These are phyloP conservation scores for Entomobrya proxima DNA, from an alignment of 2,888 invertebrate species.

Conservation along the genomic window DNA sequence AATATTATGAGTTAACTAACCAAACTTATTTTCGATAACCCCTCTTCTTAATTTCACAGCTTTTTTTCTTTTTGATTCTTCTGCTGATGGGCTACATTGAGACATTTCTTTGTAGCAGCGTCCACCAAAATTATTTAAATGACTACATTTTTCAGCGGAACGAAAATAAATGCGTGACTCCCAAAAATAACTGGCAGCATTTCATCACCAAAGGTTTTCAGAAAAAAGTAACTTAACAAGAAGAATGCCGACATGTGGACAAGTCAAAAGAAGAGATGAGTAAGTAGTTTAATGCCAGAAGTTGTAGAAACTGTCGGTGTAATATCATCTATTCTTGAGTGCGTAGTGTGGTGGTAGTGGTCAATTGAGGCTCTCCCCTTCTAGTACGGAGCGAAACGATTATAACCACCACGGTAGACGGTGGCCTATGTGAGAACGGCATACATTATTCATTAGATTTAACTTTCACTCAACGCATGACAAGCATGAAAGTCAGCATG, in stretches of 20 bases:
- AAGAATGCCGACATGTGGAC: conserved; percentile 28
- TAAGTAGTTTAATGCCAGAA: conserved; percentile 17
- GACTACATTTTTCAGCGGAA: conserved; percentile 49
- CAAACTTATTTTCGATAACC: not conserved
- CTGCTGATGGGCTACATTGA: not conserved
- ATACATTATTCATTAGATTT: conserved; percentile 71
- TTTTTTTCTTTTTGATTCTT: not conserved
- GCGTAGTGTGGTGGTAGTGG: conserved; percentile 42
- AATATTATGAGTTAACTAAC: not conserved
- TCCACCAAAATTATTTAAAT: conserved; percentile 39
- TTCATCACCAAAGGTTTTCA: conserved; percentile 29
- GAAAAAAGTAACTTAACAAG: conserved; percentile 41
- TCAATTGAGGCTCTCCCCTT: conserved; percentile 57
- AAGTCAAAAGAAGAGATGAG: conserved; percentile 42
- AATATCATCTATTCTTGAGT: conserved; percentile 51
- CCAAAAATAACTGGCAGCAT: conserved; percentile 61
- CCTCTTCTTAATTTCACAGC: conserved; percentile 17
- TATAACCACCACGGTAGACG: conserved; percentile 95
- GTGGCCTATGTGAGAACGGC: conserved; percentile 85
- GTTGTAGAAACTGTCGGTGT: conserved; percentile 38
- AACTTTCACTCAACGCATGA: not conserved
- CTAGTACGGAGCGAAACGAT: conserved; percentile 95
- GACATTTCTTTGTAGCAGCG: not conserved
- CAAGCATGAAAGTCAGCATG: not conserved
- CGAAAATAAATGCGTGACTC: conserved; percentile 54